Percentiles rank a stretch among this genome's conserved stretches.
Evolutionary conservation across 1,140 invertebrate species (phyloP).

Genomic region (Pseudomyrmex concolor): DNA sequence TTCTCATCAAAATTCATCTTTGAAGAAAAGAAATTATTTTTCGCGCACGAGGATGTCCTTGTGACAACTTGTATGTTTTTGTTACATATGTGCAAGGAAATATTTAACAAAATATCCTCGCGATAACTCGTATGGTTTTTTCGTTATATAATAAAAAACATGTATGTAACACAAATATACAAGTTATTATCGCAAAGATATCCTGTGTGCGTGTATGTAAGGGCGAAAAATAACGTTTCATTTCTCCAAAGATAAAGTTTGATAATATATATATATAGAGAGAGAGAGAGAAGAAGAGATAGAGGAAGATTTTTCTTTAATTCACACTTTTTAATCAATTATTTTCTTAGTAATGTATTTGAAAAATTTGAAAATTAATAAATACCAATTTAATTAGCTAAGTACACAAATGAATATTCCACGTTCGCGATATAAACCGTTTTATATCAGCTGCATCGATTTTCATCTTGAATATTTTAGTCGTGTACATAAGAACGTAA

Average conservation of each 20-base stretch:
- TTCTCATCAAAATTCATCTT: constrained; percentile 32
- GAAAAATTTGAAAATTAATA: no score
- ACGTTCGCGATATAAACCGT: background rate
- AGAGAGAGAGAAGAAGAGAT: no score
- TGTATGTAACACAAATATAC: no score
- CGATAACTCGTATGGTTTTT: background rate
- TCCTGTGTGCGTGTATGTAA: no score
- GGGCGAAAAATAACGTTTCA: no score
- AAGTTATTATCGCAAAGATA: no score
- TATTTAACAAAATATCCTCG: background rate
- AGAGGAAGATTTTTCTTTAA: background rate
- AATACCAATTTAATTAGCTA: background rate
- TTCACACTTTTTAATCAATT: no score
- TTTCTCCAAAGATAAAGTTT: background rate
- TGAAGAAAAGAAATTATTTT: background rate
- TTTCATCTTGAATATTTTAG: constrained; percentile 34
- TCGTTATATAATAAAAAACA: background rate
- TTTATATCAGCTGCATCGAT: constrained; percentile 18
- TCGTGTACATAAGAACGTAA: no score
- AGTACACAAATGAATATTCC: background rate
- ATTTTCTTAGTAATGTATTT: no score
- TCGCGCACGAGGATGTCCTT: background rate
- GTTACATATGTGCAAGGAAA: background rate
- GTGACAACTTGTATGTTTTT: background rate
- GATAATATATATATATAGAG: no score